Conservation (phyloP, 1,140 invertebrate genomes). For the Drosophila navojoa region DNA sequence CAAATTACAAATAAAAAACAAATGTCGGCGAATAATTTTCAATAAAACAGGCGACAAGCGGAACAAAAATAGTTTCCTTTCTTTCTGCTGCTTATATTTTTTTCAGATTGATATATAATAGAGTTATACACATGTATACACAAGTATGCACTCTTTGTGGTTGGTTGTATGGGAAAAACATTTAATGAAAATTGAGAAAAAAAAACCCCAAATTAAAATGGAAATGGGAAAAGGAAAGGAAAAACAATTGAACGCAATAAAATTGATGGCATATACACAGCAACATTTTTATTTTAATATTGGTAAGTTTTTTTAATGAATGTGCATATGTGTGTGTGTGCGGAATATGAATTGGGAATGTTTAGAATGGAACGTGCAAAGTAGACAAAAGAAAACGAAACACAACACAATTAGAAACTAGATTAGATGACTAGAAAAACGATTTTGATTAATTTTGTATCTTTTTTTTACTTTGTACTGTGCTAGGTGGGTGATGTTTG, state of each 20-base stretch:
- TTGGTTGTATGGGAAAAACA: constrained; percentile 12
- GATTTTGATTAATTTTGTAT: background rate
- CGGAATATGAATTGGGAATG: constrained; percentile 52
- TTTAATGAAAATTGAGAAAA: constrained; percentile 26
- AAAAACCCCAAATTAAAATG: background rate
- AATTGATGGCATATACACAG: constrained; percentile 37
- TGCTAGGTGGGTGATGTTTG: background rate
- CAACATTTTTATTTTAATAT: background rate
- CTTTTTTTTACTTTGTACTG: constrained; percentile 6
- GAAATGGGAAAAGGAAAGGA: background rate
- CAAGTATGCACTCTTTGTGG: constrained; percentile 3
- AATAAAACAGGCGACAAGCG: constrained; percentile 84
- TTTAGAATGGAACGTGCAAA: constrained; percentile 53
- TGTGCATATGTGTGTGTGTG: constrained; percentile 21
- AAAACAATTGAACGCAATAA: constrained; percentile 12
- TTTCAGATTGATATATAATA: too few species aligned
- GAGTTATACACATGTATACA: too few species aligned
- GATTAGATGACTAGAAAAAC: constrained; percentile 20
- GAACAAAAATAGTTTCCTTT: constrained; percentile 83
- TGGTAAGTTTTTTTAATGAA: constrained; percentile 33
- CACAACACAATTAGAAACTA: constrained; percentile 24
- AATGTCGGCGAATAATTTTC: constrained; percentile 21
- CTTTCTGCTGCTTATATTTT: too few species aligned
- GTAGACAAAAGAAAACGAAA: background rate
- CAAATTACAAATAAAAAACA: constrained; percentile 30